Percentiles rank a stretch among this genome's conserved stretches.
These are phyloP conservation scores for Trissolcus brochymenae DNA, from an alignment of 2,888 invertebrate species.

Conservation along the genomic window DNA sequence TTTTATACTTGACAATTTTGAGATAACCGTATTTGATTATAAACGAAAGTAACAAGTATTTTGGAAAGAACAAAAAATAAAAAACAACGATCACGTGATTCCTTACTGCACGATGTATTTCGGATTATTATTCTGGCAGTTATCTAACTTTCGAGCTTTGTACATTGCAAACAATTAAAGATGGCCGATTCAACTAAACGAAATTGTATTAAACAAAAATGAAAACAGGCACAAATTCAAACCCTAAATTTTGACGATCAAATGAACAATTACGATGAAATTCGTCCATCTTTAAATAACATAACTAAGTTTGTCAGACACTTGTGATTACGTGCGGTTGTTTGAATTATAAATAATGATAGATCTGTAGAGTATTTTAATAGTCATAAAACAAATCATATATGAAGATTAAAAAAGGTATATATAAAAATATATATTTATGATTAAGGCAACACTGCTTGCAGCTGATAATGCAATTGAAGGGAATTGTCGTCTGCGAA, in stretches of 20 bases:
- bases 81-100: slow-evolving; percentile 44
- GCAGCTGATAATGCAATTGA: slow-evolving; percentile 63
- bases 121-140: slow-evolving; percentile 24
- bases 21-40: slow-evolving; percentile 13
- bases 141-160: slow-evolving; percentile 45
- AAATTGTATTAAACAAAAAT: not conserved
- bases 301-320: slow-evolving; percentile 42
- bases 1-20: slow-evolving; percentile 35
- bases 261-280: not conserved
- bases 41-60: slow-evolving; percentile 44
- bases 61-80: slow-evolving; percentile 12
- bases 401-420: slow-evolving; percentile 47
- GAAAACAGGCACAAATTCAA: not conserved
- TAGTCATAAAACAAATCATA: slow-evolving; percentile 52
- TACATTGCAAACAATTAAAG: slow-evolving; percentile 41
- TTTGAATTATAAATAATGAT: slow-evolving; percentile 45
- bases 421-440: slow-evolving; percentile 55
- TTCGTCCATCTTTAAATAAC: slow-evolving; percentile 37
- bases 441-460: slow-evolving; percentile 53
- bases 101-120: slow-evolving; percentile 38
- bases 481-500: slow-evolving; percentile 60
- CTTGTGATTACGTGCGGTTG: slow-evolving; percentile 49
- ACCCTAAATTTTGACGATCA: not conserved
- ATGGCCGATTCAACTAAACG: slow-evolving; percentile 30
- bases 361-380: slow-evolving; percentile 56